Evolutionary conservation across 2,113 vertebrate genomes (phyloP).

Genomic region (Pituophis catenifer): DNA sequence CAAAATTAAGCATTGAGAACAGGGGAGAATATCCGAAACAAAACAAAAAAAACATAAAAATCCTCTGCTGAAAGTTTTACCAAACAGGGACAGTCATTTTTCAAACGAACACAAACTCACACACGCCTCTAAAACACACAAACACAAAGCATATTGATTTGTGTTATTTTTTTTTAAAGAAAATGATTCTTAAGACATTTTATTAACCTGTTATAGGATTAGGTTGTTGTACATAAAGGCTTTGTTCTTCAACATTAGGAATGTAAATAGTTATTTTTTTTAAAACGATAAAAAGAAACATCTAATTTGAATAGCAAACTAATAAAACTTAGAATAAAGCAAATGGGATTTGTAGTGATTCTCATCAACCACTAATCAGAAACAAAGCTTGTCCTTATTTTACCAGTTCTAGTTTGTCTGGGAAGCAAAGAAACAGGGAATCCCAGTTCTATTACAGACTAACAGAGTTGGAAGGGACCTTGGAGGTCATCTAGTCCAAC

Average conservation of each 20-base stretch:
- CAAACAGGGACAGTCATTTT: neutral
- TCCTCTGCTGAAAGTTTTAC: neutral
- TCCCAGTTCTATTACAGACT: neutral
- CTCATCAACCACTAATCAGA: neutral
- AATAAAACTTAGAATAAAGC: neutral
- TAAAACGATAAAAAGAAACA: neutral
- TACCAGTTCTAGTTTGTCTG: neutral
- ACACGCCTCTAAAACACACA: neutral
- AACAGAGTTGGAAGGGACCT: too few relatives aligned
- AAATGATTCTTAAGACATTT: neutral
- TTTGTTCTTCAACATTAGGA: neutral
- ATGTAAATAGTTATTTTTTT: neutral
- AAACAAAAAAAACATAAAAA: neutral
- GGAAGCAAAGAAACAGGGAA: neutral
- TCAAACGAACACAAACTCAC: neutral
- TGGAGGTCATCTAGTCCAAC: too few relatives aligned
- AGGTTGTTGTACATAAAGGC: neutral
- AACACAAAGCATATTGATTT: neutral
- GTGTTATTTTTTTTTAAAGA: neutral
- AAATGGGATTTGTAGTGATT: neutral
- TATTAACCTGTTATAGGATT: neutral
- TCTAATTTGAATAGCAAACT: neutral
- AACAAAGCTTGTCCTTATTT: neutral
- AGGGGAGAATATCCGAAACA: neutral
- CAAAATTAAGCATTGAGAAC: neutral